phyloP scores from a whole-genome alignment of 2,797 vertebrate genomes.

The Sciurus vulgaris region DNA sequence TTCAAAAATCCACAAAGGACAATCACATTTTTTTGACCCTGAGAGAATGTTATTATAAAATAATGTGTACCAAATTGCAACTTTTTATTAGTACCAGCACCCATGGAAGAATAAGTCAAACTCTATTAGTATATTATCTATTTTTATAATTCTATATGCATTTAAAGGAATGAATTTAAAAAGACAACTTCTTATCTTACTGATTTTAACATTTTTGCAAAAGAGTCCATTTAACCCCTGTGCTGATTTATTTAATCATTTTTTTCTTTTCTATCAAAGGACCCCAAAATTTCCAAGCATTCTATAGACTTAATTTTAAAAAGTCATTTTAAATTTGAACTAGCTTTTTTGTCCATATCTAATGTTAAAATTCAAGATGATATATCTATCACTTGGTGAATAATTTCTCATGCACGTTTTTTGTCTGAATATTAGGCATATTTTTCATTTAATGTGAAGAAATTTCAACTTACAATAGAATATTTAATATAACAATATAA shows the following conservation, averaged over 20 bases:
- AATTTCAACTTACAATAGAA: conserved; percentile 40
- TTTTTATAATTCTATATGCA: neutral
- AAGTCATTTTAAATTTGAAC: conserved; percentile 28
- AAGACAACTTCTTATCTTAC: neutral
- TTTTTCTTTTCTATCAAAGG: neutral
- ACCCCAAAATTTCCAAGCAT: neutral
- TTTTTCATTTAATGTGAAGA: conserved; percentile 59
- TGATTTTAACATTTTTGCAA: neutral
- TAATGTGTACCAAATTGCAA: too few species aligned
- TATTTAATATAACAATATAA: conserved; percentile 66
- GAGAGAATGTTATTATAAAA: neutral
- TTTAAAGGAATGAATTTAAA: neutral
- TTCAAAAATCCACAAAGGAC: neutral
- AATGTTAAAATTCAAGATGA: conserved; percentile 25
- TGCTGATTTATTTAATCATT: neutral
- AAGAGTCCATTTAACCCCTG: neutral
- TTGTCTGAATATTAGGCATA: conserved; percentile 24
- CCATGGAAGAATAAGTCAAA: neutral
- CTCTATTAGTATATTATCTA: neutral
- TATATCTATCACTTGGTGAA: neutral
- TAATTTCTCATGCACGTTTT: conserved; percentile 24
- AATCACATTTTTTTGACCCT: neutral
- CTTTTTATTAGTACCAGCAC: neutral
- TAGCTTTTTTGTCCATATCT: neutral
- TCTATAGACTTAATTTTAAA: neutral